A percentile compares a stretch with the other conserved stretches of the same genome.
phyloP scores from a whole-genome alignment of 1,140 invertebrate genomes.

The Drosophila simulans region DNA sequence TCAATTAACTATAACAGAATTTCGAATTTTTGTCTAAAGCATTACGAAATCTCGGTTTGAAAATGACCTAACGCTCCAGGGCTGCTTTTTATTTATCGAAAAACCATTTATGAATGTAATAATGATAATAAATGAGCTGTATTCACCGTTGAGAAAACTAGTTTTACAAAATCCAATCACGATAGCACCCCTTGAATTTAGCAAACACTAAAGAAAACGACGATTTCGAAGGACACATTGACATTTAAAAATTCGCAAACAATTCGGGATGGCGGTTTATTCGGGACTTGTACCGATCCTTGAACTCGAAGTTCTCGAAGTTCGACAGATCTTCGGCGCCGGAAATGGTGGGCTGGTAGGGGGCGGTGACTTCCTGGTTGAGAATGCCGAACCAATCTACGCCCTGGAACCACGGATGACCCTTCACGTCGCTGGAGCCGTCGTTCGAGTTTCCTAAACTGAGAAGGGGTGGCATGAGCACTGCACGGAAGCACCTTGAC shows the following conservation, averaged over 20 bases:
- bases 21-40: constrained; percentile 17
- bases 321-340: constrained; percentile 65
- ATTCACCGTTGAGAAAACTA: no score
- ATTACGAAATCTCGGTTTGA: not conserved
- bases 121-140: no score
- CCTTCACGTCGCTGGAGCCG: constrained; percentile 88
- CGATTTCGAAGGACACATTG: constrained; percentile 9
- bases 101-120: not conserved
- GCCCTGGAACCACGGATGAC: constrained; percentile 89
- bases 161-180: not conserved
- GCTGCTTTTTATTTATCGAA: not conserved
- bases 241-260: constrained; percentile 68
- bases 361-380: constrained; percentile 90
- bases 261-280: constrained; percentile 68
- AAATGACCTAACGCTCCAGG: not conserved
- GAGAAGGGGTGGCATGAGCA: constrained; percentile 7
- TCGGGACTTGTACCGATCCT: constrained; percentile 44
- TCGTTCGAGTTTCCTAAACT: constrained; percentile 93
- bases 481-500: not conserved
- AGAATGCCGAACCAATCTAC: constrained; percentile 95
- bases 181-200: not conserved
- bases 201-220: not conserved
- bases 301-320: constrained; percentile 49
- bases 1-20: constrained; percentile 5
- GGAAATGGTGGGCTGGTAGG: constrained; percentile 88